Conservation (phyloP, 2,888 invertebrate genomes). For the Bruchidius siliquastri region DNA sequence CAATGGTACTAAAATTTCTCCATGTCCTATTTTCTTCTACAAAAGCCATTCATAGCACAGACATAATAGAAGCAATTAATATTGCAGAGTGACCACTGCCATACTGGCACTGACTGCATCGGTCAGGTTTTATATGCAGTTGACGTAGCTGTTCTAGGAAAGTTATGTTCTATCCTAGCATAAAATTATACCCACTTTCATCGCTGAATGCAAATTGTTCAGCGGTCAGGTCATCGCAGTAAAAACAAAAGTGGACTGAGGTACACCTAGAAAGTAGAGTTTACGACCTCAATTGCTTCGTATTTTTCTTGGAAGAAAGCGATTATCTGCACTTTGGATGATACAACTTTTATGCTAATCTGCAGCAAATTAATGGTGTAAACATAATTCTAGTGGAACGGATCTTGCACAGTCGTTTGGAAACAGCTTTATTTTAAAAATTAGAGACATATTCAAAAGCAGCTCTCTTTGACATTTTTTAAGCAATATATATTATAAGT, state of each 20-base stretch:
- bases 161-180: constrained; percentile 16
- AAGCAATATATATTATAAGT: too few relatives aligned
- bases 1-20: background rate
- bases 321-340: background rate
- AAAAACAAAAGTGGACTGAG: constrained; percentile 13
- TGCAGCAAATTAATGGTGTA: too few relatives aligned
- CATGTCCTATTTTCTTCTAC: background rate
- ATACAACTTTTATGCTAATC: too few relatives aligned
- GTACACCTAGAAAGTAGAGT: background rate
- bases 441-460: too few relatives aligned
- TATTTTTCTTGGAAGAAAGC: background rate
- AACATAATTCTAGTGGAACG: too few relatives aligned
- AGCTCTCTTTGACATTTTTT: too few relatives aligned
- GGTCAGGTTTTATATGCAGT: constrained; percentile 19
- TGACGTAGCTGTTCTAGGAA: constrained; percentile 16
- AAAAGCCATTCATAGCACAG: background rate
- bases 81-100: constrained; percentile 24
- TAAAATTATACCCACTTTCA: constrained; percentile 16
- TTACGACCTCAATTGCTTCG: background rate
- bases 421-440: too few relatives aligned
- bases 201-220: constrained; percentile 17
- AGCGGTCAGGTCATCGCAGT: constrained; percentile 6
- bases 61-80: constrained; percentile 13
- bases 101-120: constrained; percentile 19
- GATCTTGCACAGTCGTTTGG: too few relatives aligned